Conservation (phyloP, 2,797 vertebrate genomes). For the Melanotaenia maccullochi region DNA sequence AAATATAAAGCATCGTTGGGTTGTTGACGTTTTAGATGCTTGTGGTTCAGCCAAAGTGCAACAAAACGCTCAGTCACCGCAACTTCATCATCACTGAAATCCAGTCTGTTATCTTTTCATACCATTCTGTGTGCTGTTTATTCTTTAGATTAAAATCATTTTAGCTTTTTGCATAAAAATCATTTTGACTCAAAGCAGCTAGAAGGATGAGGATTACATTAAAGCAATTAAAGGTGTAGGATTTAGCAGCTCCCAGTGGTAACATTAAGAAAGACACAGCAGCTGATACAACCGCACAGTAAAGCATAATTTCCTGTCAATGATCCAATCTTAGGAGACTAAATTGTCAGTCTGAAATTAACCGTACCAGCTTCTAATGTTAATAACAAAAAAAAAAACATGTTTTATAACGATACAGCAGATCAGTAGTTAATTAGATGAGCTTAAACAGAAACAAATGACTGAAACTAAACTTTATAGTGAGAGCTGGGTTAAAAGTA, state of each 20-base stretch:
- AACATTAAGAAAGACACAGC: constrained; percentile 10
- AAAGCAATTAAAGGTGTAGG: constrained; percentile 28
- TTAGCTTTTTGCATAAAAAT: constrained; percentile 9
- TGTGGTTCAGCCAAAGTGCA: constrained; percentile 15
- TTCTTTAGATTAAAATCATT: constrained; percentile 10
- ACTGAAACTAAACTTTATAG: background rate
- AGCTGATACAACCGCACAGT: constrained; percentile 2
- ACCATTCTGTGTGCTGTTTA: constrained; percentile 3
- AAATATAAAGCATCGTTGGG: constrained; percentile 13
- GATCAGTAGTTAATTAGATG: background rate
- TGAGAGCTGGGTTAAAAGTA: constrained; percentile 15
- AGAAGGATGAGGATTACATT: constrained; percentile 15
- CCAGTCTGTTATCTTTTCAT: background rate
- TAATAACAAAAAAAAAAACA: background rate
- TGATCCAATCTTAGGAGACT: constrained; percentile 9
- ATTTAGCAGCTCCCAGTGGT: constrained; percentile 23
- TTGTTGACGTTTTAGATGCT: constrained; percentile 4
- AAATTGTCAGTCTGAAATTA: constrained; percentile 16
- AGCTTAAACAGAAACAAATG: background rate
- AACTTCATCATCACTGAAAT: background rate
- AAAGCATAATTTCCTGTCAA: constrained; percentile 14
- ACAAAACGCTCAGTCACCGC: background rate
- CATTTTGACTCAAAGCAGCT: constrained; percentile 18
- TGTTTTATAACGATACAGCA: constrained; percentile 2
- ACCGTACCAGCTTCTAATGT: constrained; percentile 8